Evolutionary conservation across 2,113 vertebrate species (phyloP), one percentile per base, ranked within the genome.

Genomic region (Gracilinanus agilis): DNA sequence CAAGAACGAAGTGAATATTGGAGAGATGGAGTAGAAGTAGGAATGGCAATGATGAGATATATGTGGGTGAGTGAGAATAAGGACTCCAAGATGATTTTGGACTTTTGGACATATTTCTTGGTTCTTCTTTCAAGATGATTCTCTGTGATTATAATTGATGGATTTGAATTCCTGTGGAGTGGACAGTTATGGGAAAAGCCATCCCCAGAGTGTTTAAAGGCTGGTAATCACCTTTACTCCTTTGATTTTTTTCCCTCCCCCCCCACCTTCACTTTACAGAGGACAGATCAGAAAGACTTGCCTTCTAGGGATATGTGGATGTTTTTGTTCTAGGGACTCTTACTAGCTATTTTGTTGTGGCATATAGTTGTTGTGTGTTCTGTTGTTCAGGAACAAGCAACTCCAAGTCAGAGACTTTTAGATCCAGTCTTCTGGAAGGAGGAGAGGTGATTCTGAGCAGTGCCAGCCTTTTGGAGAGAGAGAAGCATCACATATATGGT

Each of bases 21-120:
- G 25, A 75, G 55, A 29, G 49, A 24, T 55, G 55, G 92, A 90
- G 92, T 92, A 92, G 88, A 93, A 67, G 54, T 3, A 90, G 44
- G 93, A 90, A 40, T 40, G 90, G 91, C n/a, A 67, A 90, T 92
- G 54, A 95, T 44, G 40, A 55, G 83, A 61, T 88, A 53, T 29
- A 94, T 88, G 23, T 89, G 90, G 56, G 90, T 75, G 88, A 93
- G 67, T 55, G 11, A 53, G 56, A 96, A 67, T 6, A 23, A 88
- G 88, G 44, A 83, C 56, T 92, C 49, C 58, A 94, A 53, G 91
- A 97, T 93, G 88, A 95, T 92, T 94, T 89, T 0, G 83, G 92
- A 53, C 29, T 91, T 96, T 92, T 88, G 34, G 67, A n/a, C 34
- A 75, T 75, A n/a, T 24, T 75, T 75, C 67, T 75, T 75, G 67